These are phyloP conservation scores for Rosalia funebris DNA, from an alignment of 2,888 invertebrate genomes.

Conservation along the genomic window DNA sequence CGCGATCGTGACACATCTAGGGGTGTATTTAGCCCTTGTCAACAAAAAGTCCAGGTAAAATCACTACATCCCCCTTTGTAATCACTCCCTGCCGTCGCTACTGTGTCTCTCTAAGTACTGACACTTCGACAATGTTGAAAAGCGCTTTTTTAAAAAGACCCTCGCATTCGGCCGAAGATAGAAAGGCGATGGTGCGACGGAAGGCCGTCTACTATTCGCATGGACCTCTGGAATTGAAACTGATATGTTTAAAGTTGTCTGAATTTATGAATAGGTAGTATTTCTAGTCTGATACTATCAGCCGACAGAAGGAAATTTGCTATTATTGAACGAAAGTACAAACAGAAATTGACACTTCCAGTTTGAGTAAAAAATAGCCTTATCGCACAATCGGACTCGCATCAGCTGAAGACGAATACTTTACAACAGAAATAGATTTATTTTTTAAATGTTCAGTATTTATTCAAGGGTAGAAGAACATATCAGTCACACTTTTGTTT, in stretches of 20 bases:
- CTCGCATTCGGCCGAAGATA: conserved; percentile 47
- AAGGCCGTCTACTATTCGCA: conserved; percentile 13
- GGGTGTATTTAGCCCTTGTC: conserved; percentile 53
- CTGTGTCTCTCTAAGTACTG: conserved; percentile 63
- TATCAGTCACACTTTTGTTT: too few species aligned
- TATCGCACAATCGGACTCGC: too few species aligned
- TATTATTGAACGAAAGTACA: conserved; percentile 50
- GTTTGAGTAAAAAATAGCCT: conserved; percentile 2
- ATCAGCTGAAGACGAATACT: too few species aligned
- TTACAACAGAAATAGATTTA: too few species aligned
- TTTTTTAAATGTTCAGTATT: too few species aligned
- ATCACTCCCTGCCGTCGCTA: conserved; percentile 58
- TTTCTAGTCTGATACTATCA: conserved; percentile 53
- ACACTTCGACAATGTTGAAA: conserved; percentile 63
- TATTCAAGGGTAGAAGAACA: too few species aligned
- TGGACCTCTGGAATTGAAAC: conserved; percentile 54
- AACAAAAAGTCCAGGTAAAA: conserved; percentile 59
- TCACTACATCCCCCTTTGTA: conserved; percentile 57
- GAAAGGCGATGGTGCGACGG: neutral
- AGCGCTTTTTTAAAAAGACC: conserved; percentile 56
- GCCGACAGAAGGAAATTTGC: conserved; percentile 56
- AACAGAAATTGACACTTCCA: conserved; percentile 57
- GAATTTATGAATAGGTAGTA: conserved; percentile 55
- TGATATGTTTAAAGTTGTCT: conserved; percentile 62
- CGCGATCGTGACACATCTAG: conserved; percentile 48